Evolutionary conservation across 2,113 vertebrate genomes (phyloP), one percentile per base, ranked within the genome.

Genomic region (Brachypodius melanocephalos): DNA sequence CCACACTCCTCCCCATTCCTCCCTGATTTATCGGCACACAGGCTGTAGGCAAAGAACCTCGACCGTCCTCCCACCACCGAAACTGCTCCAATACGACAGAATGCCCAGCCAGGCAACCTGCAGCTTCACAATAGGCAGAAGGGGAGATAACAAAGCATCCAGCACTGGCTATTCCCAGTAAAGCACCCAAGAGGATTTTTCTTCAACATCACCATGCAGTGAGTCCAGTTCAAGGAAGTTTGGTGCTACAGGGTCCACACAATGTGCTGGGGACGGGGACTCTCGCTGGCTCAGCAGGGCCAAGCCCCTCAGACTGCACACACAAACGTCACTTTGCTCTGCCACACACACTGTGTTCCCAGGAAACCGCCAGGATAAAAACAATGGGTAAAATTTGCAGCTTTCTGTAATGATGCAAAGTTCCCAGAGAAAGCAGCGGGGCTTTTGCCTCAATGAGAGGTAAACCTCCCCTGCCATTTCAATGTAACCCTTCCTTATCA

Each of bases 211-310:
- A 72, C 49, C 21, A 32, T 29, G 71, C 55, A 59, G 18, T 5
- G 25, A 66, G 32, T 40, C 68, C 38, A 69, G 34, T 51, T 52
- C 16, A 34, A 38, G 45, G 43, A 46, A 82, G 51, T 21, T n/a
- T 34, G 31, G 40, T n/a, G 65, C 31, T 81, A 26, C 20, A 1
- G 43, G 55, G 49, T 73, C 66, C 9, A 25, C 36, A 59, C 0
- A 38, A 18, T 0, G 0, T 8, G 26, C n/a, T 43, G 72, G 29
- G 46, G 43, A 46, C 2, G 7, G 19, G 58, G 55, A 52, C 45
- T 9, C 21, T 78, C 1, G 8, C 26, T 71, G 31, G 24, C 38
- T 10, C 14, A 73, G 76, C 63, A 80, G 59, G 65, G 58, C 67
- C 51, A 54, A 77, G 52, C 31, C 45, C 48, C 75, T 61, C 79